Percentiles rank a stretch among this genome's conserved stretches.
Evolutionary conservation across 2,888 invertebrate genomes (phyloP).

Genomic region (Epinotia demarniana): DNA sequence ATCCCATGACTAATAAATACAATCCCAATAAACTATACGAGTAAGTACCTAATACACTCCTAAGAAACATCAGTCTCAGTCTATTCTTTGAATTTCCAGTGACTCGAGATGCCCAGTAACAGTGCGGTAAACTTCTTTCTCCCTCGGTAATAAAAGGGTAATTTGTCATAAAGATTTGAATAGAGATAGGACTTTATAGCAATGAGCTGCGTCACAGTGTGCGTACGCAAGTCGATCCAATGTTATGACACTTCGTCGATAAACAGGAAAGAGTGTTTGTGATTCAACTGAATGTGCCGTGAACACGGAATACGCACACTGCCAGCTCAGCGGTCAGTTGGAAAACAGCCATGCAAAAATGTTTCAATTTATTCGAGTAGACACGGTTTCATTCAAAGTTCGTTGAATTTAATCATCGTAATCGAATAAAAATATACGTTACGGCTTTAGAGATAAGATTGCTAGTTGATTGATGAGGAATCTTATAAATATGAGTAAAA

Average conservation of each 20-base stretch:
- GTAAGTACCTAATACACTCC: background rate
- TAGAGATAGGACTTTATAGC: background rate
- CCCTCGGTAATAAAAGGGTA: background rate
- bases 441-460: background rate
- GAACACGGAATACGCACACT: background rate
- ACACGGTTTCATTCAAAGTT: background rate
- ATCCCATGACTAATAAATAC: conserved; percentile 8
- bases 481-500: background rate
- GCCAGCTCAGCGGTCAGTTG: background rate
- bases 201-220: background rate
- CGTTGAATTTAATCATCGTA: background rate
- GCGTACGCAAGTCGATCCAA: conserved; percentile 17
- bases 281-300: background rate
- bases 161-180: background rate
- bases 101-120: background rate
- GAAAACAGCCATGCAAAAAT: background rate
- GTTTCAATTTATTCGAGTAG: background rate
- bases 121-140: background rate
- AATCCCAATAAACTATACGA: background rate
- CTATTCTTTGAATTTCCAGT: conserved; percentile 9
- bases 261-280: background rate
- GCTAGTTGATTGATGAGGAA: background rate
- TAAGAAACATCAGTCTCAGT: background rate
- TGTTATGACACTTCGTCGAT: conserved; percentile 20
- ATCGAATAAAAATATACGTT: background rate